These are phyloP conservation scores for Chinchilla lanigera DNA, from an alignment of 2,113 vertebrate genomes.

Conservation along the genomic window DNA sequence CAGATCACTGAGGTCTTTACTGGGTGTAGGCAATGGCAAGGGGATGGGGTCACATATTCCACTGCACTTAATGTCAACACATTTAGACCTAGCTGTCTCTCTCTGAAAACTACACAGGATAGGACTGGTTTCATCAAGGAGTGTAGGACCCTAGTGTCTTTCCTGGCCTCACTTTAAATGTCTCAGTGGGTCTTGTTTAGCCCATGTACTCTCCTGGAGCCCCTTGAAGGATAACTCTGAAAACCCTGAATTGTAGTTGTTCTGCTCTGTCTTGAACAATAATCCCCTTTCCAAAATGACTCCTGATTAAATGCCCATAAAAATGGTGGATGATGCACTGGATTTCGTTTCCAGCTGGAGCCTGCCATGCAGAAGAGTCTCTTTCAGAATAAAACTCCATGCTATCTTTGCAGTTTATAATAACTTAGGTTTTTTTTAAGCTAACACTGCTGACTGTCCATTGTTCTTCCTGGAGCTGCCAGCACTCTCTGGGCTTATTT, in stretches of 20 bases:
- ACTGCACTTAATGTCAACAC: background rate
- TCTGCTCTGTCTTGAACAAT: background rate
- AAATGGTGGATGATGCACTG: background rate
- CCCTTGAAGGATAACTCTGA: background rate
- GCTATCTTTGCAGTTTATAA: background rate
- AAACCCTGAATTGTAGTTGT: background rate
- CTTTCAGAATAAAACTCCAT: background rate
- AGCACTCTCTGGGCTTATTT: background rate
- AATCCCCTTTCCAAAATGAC: background rate
- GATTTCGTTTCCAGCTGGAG: background rate
- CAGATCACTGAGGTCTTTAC: background rate
- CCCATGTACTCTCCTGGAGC: background rate
- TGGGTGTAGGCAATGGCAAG: background rate
- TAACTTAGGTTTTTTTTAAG: background rate
- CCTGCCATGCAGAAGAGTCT: background rate
- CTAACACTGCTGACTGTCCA: background rate
- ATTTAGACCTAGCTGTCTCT: background rate
- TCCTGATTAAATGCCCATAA: background rate
- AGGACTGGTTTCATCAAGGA: background rate
- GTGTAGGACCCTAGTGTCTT: background rate
- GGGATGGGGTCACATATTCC: background rate
- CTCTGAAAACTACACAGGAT: background rate
- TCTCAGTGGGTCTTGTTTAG: background rate
- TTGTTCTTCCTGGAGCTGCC: background rate
- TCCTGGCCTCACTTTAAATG: background rate